Percentiles rank a stretch among this genome's conserved stretches.
Evolutionary conservation across 2,113 vertebrate species (phyloP).

Genomic region (Gallinago jamesoni): DNA sequence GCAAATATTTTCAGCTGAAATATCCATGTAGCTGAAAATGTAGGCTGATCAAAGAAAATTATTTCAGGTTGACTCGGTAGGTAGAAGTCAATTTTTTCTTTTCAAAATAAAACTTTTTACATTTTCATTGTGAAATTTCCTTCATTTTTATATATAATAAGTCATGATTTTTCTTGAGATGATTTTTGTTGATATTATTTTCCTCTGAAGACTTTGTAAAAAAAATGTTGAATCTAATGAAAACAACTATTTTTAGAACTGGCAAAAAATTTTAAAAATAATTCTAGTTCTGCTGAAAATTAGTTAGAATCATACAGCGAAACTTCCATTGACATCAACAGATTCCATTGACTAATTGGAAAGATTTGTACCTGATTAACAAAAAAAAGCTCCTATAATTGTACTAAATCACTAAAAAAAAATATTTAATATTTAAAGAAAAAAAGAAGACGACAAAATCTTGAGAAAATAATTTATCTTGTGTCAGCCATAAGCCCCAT

Average conservation of each 20-base stretch:
- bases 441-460: background rate
- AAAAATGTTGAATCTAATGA: background rate
- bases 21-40: background rate
- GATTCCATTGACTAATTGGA: background rate
- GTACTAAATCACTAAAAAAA: background rate
- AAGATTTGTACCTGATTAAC: background rate
- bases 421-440: background rate
- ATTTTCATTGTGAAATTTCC: background rate
- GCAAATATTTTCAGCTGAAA: background rate
- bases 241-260: background rate
- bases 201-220: background rate
- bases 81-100: background rate
- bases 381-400: background rate
- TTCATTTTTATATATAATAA: background rate
- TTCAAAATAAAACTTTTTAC: background rate
- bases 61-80: background rate
- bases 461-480: background rate
- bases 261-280: background rate
- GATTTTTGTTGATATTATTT: background rate
- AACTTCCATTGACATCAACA: background rate
- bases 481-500: background rate
- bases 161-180: background rate
- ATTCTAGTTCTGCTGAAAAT: background rate
- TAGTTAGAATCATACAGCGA: background rate
- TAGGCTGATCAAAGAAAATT: background rate